Evolutionary conservation across 2,113 vertebrate species (phyloP).

Genomic region (Paramormyrops kingsleyae): DNA sequence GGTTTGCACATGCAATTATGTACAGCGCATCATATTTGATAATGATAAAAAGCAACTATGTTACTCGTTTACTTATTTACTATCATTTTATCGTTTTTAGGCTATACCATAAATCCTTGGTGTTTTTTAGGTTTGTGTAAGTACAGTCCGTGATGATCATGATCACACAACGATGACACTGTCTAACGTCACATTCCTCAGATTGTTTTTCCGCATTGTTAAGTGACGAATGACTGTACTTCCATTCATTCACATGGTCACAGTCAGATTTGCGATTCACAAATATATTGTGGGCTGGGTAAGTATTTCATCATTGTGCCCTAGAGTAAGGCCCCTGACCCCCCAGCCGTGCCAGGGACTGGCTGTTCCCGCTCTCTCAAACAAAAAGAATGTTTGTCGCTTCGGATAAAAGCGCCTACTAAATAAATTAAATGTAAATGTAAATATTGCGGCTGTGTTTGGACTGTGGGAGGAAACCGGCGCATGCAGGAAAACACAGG

Average conservation of each 20-base stretch:
- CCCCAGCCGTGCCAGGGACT: neutral
- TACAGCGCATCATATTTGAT: neutral
- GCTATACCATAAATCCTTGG: neutral
- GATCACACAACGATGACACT: neutral
- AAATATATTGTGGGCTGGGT: neutral
- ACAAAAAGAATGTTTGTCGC: neutral
- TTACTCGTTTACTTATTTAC: neutral
- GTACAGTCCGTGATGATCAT: neutral
- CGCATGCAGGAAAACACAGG: neutral
- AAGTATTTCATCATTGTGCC: neutral
- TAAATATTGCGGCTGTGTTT: neutral
- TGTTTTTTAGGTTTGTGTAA: neutral
- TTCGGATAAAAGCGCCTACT: neutral
- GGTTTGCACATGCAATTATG: neutral
- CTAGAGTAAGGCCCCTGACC: neutral
- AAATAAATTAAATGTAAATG: neutral
- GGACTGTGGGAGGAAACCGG: neutral
- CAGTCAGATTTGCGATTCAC: neutral
- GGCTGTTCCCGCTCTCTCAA: neutral
- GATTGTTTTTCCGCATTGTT: neutral
- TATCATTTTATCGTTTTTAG: neutral
- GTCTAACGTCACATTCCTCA: neutral
- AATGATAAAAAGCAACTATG: neutral
- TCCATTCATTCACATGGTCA: neutral
- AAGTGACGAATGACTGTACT: neutral